Percentiles rank a stretch among this genome's conserved stretches.
Conservation (phyloP, 1,140 invertebrate genomes). For the Mizuhopecten yessoensis region DNA sequence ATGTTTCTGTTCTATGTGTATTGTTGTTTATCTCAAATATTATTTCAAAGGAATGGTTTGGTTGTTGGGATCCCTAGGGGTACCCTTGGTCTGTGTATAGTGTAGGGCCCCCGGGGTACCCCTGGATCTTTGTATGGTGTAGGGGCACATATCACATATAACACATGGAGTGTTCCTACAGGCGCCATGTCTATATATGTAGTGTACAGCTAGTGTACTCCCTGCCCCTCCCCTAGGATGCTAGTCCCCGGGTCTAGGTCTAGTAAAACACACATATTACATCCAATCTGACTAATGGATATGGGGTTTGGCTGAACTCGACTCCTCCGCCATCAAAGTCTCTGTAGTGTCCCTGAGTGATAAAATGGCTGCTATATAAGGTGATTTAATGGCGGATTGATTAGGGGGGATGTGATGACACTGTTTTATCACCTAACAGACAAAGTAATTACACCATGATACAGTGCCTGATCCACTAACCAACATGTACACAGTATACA, state of each 20-base stretch:
- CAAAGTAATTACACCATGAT: not conserved
- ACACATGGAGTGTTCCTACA: not conserved
- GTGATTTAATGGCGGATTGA: slow-evolving; percentile 38
- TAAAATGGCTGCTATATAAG: slow-evolving; percentile 33
- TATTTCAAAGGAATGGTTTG: slow-evolving; percentile 6
- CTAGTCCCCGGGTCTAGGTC: not conserved
- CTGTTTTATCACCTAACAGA: not conserved
- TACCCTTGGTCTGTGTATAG: not conserved
- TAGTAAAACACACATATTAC: not conserved
- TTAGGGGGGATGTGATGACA: slow-evolving; percentile 30
- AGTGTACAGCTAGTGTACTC: not conserved
- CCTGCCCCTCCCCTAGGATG: not conserved
- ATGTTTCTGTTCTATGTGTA: not conserved
- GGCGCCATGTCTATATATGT: not conserved
- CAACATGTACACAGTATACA: too few relatives aligned
- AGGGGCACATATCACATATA: not conserved
- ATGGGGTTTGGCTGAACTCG: too few relatives aligned
- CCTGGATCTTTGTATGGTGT: not conserved
- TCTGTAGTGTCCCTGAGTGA: not conserved
- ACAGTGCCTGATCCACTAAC: too few relatives aligned
- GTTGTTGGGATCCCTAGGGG: slow-evolving; percentile 1
- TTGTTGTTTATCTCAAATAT: not conserved
- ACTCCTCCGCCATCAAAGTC: not conserved
- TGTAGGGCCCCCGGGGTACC: not conserved
- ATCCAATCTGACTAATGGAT: slow-evolving; percentile 13